Evolutionary conservation across 2,888 invertebrate species (phyloP).

Genomic region (Eurois occulta): DNA sequence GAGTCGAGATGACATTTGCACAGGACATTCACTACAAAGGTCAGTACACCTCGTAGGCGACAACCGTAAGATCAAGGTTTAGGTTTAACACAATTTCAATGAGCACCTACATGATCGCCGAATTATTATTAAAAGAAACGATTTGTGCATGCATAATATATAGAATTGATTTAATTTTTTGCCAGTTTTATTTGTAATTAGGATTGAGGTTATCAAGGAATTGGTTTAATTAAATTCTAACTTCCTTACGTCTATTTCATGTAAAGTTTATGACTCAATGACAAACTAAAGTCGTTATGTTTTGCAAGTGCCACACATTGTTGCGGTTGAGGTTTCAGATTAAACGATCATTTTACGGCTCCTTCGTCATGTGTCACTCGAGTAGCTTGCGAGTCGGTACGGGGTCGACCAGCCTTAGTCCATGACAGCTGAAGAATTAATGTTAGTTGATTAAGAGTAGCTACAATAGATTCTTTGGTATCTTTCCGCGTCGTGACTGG

Average conservation of each 20-base stretch:
- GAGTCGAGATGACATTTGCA: conserved; percentile 77
- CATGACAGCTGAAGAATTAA: conserved; percentile 53
- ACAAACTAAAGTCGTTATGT: conserved; percentile 48
- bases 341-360: conserved; percentile 61
- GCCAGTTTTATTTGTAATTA: conserved; percentile 17
- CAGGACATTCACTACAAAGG: conserved; percentile 77
- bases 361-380: conserved; percentile 52
- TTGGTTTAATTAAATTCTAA: conserved; percentile 9
- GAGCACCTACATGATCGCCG: conserved; percentile 3
- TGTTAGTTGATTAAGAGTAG: conserved; percentile 42
- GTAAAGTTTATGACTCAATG: conserved; percentile 46
- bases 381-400: conserved; percentile 59
- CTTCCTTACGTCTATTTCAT: conserved; percentile 30
- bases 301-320: conserved; percentile 54
- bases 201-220: conserved; percentile 10
- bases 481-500: conserved; percentile 73
- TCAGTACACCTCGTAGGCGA: conserved; percentile 72
- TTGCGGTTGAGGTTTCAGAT: conserved; percentile 62
- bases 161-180: conserved; percentile 1
- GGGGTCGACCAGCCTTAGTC: conserved; percentile 50
- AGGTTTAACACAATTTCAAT: conserved; percentile 52
- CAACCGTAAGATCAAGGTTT: conserved; percentile 79
- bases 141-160: neutral
- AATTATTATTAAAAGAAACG: conserved; percentile 22
- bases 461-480: conserved; percentile 51